phyloP scores from a whole-genome alignment of 2,113 vertebrate genomes.

The Aleadryas rufinucha region DNA sequence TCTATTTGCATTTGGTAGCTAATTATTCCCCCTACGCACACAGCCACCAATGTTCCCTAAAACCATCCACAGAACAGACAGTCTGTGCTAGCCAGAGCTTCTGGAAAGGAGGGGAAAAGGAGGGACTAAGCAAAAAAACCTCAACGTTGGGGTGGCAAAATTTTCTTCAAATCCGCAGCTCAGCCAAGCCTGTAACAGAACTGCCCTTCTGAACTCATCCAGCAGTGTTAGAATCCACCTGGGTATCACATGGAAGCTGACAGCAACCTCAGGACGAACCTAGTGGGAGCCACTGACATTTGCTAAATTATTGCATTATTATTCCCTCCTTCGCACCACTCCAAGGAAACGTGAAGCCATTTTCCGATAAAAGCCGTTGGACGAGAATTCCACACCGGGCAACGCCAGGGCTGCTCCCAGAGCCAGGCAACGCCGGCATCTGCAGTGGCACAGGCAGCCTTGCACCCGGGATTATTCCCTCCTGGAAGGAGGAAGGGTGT shows the following conservation, averaged over 20 bases:
- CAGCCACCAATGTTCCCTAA: constrained; percentile 51
- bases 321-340: neutral
- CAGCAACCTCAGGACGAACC: neutral
- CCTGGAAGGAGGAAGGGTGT: neutral
- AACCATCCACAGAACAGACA: constrained; percentile 23
- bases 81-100: constrained; percentile 41
- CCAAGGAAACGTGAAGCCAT: neutral
- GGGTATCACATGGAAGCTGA: neutral
- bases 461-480: neutral
- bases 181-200: neutral
- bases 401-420: neutral
- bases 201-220: neutral
- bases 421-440: neutral
- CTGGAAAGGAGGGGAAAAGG: neutral
- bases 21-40: constrained; percentile 51
- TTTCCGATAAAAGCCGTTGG: neutral
- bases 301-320: neutral
- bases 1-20: constrained; percentile 44
- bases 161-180: neutral
- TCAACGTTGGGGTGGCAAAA: neutral
- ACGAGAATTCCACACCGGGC: neutral
- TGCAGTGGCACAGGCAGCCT: neutral
- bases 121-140: neutral
- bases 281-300: neutral
- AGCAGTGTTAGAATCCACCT: neutral